Percentiles rank a stretch among this genome's conserved stretches.
These are phyloP conservation scores for Cheilosia variabilis DNA, from an alignment of 2,888 invertebrate genomes.

Conservation along the genomic window DNA sequence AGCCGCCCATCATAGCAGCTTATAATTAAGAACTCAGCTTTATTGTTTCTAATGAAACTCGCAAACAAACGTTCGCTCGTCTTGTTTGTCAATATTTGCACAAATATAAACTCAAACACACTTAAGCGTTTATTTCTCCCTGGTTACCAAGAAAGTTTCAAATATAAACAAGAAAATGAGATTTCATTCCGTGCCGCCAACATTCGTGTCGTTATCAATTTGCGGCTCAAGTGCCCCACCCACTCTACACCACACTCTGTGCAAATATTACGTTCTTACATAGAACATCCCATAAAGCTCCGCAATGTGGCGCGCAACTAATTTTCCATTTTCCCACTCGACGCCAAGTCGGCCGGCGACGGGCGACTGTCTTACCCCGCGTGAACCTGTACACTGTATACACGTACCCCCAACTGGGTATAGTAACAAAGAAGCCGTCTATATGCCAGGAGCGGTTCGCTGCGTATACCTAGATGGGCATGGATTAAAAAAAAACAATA, in stretches of 20 bases:
- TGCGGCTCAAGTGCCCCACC: conserved; percentile 37
- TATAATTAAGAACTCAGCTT: not conserved
- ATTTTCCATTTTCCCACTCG: conserved; percentile 54
- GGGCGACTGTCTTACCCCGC: conserved; percentile 4
- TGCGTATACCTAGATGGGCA: conserved; percentile 7
- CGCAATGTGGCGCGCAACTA: conserved; percentile 28
- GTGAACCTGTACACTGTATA: too few relatives aligned
- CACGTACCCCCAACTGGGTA: conserved; percentile 1
- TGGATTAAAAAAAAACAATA: not conserved
- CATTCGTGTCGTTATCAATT: conserved; percentile 32
- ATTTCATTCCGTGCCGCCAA: conserved; percentile 15
- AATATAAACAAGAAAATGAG: conserved; percentile 1
- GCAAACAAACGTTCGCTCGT: conserved; percentile 1
- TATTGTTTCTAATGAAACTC: not conserved
- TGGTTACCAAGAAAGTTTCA: conserved; percentile 4
- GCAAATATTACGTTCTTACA: not conserved
- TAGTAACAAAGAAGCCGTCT: conserved; percentile 25
- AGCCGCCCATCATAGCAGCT: not conserved
- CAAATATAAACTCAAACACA: not conserved
- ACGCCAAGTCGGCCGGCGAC: conserved; percentile 21
- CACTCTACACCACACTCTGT: not conserved
- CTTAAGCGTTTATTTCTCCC: conserved; percentile 21
- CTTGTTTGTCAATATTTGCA: conserved; percentile 10
- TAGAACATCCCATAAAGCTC: not conserved
- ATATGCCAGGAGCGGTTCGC: not conserved